Evolutionary conservation across 2,888 invertebrate species (phyloP), one percentile per base, ranked within the genome.

Genomic region (Thecocarcelia acutangulata): DNA sequence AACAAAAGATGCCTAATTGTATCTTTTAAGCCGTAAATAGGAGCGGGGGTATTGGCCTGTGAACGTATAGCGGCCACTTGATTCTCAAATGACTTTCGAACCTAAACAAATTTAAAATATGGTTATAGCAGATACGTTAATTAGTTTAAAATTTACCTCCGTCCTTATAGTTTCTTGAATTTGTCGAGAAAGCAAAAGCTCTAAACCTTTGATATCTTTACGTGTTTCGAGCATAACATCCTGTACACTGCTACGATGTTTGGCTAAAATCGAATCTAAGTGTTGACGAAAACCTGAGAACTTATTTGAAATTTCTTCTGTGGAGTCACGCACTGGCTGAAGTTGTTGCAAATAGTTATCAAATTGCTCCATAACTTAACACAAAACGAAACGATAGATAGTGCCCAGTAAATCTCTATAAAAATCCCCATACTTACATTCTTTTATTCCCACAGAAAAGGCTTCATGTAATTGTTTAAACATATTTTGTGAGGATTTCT

Each of bases 401-500:
- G 13, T 19, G 9, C 2, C 0, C 17, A 21, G 6, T 40, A 12
- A 0, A 33, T 63, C 33, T 19, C 6, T 3, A 50, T n/a, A 50
- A 15, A 28, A 12, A 37, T 8, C 50, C 24, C n/a, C 28, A 37
- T 46, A 85, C 87, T 85, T 91, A 97, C 97, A 97, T 91, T 98
- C 97, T 89, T 95, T 95, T 8, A 97, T 96, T 69, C 98, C 98
- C 84, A 93, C 93, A 66, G 95, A 94, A 91, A 98, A 98, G 17
- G 95, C 94, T 64, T 96, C 95, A 89, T 97, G 97, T 74, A 98
- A 93, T 91, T 98, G 98, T 56, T 94, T 93, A 89, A 98, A 97
- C 93, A 98, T 95, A 87, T 94, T 94, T 87, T 95, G 94, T 85
- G 96, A 96, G 72, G 96, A 94, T 88, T 95, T 95, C 90, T 98